These are phyloP conservation scores for Trichogramma evanescens DNA, from an alignment of 2,888 invertebrate genomes.

Conservation along the genomic window DNA sequence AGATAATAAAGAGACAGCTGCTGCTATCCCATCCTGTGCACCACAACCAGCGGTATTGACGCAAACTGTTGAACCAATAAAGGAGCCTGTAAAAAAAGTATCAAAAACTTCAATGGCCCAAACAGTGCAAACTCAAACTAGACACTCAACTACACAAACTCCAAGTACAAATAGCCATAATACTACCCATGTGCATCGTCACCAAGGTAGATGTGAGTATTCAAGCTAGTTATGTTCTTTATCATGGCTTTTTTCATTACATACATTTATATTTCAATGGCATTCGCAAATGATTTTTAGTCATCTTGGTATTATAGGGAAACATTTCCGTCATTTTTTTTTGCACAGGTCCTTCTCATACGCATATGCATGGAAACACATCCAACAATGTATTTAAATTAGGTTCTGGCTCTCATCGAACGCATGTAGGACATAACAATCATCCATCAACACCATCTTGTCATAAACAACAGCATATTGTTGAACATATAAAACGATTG, in stretches of 20 bases:
- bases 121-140: slow-evolving; percentile 36
- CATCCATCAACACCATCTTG: slow-evolving; percentile 37
- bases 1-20: no score
- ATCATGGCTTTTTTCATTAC: not conserved
- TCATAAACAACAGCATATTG: slow-evolving; percentile 41
- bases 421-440: slow-evolving; percentile 35
- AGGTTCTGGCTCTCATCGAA: slow-evolving; percentile 30
- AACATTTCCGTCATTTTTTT: not conserved
- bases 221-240: not conserved
- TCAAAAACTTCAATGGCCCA: slow-evolving; percentile 20
- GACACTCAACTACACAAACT: slow-evolving; percentile 44
- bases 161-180: slow-evolving; percentile 30
- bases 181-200: slow-evolving; percentile 27
- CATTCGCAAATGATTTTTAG: not conserved
- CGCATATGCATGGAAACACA: slow-evolving; percentile 35
- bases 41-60: slow-evolving; percentile 4
- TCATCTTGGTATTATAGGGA: no score
- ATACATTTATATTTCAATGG: not conserved
- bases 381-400: slow-evolving; percentile 33
- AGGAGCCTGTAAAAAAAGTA: slow-evolving; percentile 16
- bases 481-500: slow-evolving; percentile 43
- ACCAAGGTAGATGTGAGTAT: slow-evolving; percentile 34
- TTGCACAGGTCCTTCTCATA: slow-evolving; percentile 33
- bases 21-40: no score
- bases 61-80: slow-evolving; percentile 1